These are phyloP conservation scores for Andricus quercusramuli DNA, from an alignment of 2,888 invertebrate species.

Conservation along the genomic window DNA sequence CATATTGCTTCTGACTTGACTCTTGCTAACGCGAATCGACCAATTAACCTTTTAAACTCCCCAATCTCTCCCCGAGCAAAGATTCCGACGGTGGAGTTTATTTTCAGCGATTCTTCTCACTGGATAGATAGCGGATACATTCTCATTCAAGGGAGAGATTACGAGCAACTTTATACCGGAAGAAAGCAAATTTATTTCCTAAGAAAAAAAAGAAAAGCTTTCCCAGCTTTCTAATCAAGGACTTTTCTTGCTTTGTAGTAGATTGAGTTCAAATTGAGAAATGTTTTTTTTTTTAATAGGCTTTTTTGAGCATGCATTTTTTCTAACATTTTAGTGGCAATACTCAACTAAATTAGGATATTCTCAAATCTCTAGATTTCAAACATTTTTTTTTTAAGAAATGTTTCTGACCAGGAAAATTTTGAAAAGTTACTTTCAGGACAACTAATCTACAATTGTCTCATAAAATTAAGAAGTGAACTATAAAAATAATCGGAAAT, in stretches of 20 bases:
- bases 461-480: no score
- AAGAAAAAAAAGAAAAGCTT: background rate
- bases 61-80: constrained; percentile 1
- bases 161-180: background rate
- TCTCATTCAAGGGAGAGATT: constrained; percentile 20
- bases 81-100: constrained; percentile 19
- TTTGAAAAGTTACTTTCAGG: no score
- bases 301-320: no score
- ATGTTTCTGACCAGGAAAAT: no score
- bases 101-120: constrained; percentile 28
- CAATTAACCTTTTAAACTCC: constrained; percentile 38
- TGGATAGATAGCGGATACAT: background rate
- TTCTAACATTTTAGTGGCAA: no score
- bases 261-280: background rate
- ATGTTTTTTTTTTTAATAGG: no score
- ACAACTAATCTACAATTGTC: no score
- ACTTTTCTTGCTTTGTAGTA: background rate
- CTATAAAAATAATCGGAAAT: no score
- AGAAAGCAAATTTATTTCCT: constrained; percentile 11
- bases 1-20: constrained; percentile 23
- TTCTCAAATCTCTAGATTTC: no score
- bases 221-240: constrained; percentile 10
- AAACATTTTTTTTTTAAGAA: no score
- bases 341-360: no score
- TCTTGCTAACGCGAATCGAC: constrained; percentile 17